Evolutionary conservation across 2,888 invertebrate species (phyloP).

Genomic region (Arenicola marina): DNA sequence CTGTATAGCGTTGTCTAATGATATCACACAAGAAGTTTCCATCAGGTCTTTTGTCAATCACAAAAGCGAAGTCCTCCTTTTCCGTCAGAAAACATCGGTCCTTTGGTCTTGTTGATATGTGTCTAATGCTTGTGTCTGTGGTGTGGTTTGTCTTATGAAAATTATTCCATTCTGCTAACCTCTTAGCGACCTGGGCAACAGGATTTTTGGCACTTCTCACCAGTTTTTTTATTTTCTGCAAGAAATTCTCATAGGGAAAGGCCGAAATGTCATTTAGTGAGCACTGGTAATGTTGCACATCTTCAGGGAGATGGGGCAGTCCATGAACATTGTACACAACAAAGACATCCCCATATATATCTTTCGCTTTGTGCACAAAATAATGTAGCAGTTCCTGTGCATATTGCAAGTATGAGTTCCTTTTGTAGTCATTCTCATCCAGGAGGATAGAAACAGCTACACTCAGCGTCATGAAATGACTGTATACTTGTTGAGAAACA

Average conservation of each 20-base stretch:
- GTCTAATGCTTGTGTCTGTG: neutral
- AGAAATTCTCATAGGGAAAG: slow-evolving; percentile 22
- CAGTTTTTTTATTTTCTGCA: slow-evolving; percentile 13
- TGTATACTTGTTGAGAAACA: no score
- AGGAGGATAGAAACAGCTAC: slow-evolving; percentile 33
- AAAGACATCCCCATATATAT: slow-evolving; percentile 11
- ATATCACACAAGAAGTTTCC: neutral
- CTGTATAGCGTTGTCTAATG: neutral
- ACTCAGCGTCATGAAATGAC: slow-evolving; percentile 35
- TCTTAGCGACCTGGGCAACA: slow-evolving; percentile 14
- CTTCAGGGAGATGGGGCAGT: slow-evolving; percentile 13
- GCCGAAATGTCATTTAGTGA: slow-evolving; percentile 17
- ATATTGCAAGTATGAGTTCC: neutral
- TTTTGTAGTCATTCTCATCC: neutral
- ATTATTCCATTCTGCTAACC: neutral
- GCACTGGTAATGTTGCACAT: slow-evolving; percentile 3
- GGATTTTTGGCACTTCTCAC: slow-evolving; percentile 9
- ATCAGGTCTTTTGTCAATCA: neutral
- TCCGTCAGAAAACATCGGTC: neutral
- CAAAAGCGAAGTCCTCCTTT: neutral
- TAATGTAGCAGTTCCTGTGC: slow-evolving; percentile 20
- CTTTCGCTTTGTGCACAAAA: slow-evolving; percentile 6
- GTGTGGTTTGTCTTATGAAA: neutral
- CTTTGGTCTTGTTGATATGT: neutral
- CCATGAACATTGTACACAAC: slow-evolving; percentile 23